Evolutionary conservation across 2,888 invertebrate genomes (phyloP).

Genomic region (Erebia palarica): DNA sequence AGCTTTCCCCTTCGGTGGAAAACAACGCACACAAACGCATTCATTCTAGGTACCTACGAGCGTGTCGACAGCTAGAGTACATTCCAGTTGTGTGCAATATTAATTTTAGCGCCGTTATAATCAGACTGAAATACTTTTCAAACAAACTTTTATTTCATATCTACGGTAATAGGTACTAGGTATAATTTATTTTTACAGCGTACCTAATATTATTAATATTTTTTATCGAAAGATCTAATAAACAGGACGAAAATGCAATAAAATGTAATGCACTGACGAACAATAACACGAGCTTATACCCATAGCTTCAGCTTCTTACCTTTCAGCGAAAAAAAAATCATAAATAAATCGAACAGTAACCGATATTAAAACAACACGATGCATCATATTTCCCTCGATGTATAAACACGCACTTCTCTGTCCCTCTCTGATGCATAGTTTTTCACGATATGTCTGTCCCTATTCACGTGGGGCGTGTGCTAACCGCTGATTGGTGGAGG

Average conservation of each 20-base stretch:
- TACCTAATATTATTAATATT: conserved; percentile 16
- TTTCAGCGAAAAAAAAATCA: conserved; percentile 61
- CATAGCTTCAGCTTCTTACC: conserved; percentile 54
- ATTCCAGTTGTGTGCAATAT: conserved; percentile 23
- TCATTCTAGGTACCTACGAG: conserved; percentile 25
- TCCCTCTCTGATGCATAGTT: conserved; percentile 53
- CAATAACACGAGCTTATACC: conserved; percentile 27
- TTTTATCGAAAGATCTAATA: conserved; percentile 9
- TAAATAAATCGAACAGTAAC: conserved; percentile 75
- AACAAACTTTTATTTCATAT: not conserved
- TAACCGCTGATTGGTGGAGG: conserved; percentile 71
- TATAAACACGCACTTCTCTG: conserved; percentile 67
- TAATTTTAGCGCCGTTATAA: conserved; percentile 25
- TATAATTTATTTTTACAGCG: not conserved
- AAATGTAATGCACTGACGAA: conserved; percentile 31
- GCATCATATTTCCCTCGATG: conserved; percentile 75
- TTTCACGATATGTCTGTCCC: conserved; percentile 58
- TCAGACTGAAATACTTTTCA: conserved; percentile 7
- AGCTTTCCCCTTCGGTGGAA: conserved; percentile 68
- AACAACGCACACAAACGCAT: conserved; percentile 55
- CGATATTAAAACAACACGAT: conserved; percentile 79
- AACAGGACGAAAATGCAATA: conserved; percentile 21
- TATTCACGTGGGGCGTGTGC: conserved; percentile 69
- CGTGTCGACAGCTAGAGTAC: not conserved
- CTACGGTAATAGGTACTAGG: not conserved